Conservation (phyloP, 2,113 vertebrate genomes). For the Passer montanus region DNA sequence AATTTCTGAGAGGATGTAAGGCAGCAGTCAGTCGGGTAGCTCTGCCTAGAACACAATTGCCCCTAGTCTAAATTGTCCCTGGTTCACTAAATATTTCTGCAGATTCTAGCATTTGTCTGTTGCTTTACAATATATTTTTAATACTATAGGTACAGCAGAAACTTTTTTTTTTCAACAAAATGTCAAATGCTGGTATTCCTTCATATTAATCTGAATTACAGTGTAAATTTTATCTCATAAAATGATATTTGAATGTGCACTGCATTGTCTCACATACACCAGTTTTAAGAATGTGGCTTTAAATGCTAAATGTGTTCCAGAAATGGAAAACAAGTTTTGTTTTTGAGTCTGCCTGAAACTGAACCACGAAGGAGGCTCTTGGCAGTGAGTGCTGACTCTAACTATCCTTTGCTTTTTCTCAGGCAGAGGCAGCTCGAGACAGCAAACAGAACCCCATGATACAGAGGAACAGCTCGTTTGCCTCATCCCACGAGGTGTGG, state of each 20-base stretch:
- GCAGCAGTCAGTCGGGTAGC: background rate
- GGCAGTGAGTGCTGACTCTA: background rate
- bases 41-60: background rate
- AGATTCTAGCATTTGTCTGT: background rate
- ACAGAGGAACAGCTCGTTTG: constrained; percentile 95
- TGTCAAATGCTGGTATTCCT: background rate
- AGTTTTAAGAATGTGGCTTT: background rate
- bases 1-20: background rate
- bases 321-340: background rate
- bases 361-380: background rate
- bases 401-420: background rate
- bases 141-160: background rate
- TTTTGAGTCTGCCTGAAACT: background rate
- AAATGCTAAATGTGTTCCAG: background rate
- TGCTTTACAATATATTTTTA: background rate
- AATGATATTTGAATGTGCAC: background rate
- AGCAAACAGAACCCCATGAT: constrained; percentile 96
- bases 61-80: background rate
- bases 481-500: constrained; percentile 97
- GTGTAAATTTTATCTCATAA: background rate
- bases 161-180: background rate
- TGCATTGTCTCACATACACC: background rate
- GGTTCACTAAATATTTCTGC: background rate
- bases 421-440: constrained; percentile 90
- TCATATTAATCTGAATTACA: background rate